Base-by-base conservation (phyloP, 1,140 invertebrate species). In the Polypedilum vanderplanki region DNA sequence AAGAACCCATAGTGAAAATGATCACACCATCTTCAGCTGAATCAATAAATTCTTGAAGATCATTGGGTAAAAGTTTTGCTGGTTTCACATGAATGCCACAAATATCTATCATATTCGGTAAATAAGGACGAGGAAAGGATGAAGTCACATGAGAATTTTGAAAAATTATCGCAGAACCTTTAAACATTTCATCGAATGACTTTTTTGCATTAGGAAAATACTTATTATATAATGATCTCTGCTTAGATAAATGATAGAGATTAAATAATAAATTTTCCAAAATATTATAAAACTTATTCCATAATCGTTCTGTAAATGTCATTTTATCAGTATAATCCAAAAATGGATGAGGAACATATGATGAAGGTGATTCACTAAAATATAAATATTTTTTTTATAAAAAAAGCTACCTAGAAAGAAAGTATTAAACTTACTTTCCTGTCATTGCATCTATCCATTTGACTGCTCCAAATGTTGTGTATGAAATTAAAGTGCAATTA, bases 1-100 rank as follows among this genome's bases (percentile, higher is more conserved):
- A 88, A 0, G 88, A 89, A 1, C 88, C 89, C 40, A 89, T 83
- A 74, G 84, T 89, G 64, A 90, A 87, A 73, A 87, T 89, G 15
- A 90, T 80, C 1, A 86, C 85, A 7, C 88, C 88, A 33, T 88
- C 77, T n/a, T 79, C 80, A 2, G 87, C 83, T 64, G 83, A 81
- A 75, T 88, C 85, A 24, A 90, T 80, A 77, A 88, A 84, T 64
- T 84, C 79, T 78, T 87, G 80, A 1, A 87, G 80, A 75, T 86
- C 80, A 40, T 74, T 64, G 0, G 85, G 81, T 46, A 87, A 77
- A 3, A 83, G 78, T 75, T 80, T 78, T 0, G 78, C 18, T 33
- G 9, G n/a, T 22, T 40, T 86, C 85, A 74, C 82, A 86, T 84
- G 75, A 85, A 85, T 1, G 84, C 81, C 74, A 85, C 85, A 78